These are phyloP conservation scores for Talpa occidentalis DNA, from an alignment of 2,113 vertebrate species.

Conservation along the genomic window DNA sequence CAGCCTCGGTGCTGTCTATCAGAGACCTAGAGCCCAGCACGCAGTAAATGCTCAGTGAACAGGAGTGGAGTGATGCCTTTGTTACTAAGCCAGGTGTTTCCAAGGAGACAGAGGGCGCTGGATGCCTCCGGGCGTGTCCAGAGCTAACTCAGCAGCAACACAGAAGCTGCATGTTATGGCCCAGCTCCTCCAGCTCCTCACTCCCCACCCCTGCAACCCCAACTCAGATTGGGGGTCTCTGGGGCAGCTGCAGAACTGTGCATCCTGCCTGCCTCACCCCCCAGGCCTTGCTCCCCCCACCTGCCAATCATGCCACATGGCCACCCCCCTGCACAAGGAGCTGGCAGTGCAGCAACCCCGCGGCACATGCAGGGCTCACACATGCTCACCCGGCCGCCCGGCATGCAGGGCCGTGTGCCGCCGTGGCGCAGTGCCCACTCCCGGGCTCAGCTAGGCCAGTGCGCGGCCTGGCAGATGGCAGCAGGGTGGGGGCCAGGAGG, in stretches of 20 bases:
- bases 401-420: constrained; percentile 56
- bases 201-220: neutral
- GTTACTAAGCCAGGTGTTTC: neutral
- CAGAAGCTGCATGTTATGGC: neutral
- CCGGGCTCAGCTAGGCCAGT: constrained; percentile 5
- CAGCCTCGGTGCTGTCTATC: neutral
- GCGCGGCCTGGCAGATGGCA: constrained; percentile 73
- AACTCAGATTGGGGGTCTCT: neutral
- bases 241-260: constrained; percentile 34
- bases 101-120: neutral
- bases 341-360: neutral
- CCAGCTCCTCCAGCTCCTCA: neutral
- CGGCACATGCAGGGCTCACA: constrained; percentile 67
- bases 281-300: neutral
- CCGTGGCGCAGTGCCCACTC: constrained; percentile 68
- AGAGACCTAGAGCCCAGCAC: neutral
- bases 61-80: neutral
- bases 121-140: accelerated
- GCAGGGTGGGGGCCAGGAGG: constrained; percentile 47
- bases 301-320: constrained; percentile 66
- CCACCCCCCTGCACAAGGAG: neutral
- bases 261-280: neutral
- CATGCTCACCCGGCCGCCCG: constrained; percentile 40
- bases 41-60: neutral
- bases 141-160: constrained; percentile 17